Evolutionary conservation across 1,140 invertebrate genomes (phyloP).

Genomic region (Meloidogyne exigua): DNA sequence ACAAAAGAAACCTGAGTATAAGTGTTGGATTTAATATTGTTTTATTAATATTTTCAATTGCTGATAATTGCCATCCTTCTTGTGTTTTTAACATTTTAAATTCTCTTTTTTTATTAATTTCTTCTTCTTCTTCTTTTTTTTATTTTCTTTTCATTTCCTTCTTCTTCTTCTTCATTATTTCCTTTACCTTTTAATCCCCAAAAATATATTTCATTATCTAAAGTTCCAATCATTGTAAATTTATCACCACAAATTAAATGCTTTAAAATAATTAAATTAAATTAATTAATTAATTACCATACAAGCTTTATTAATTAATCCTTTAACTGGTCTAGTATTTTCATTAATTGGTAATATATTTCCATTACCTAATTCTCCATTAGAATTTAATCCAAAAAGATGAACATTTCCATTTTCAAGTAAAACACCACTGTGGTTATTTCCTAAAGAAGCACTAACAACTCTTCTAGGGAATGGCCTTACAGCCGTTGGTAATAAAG

Average conservation of each 20-base stretch:
- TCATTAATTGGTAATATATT: slow-evolving; percentile 63
- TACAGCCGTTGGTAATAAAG: slow-evolving; percentile 65
- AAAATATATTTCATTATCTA: slow-evolving; percentile 73
- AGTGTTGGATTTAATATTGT: background rate
- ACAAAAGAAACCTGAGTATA: background rate
- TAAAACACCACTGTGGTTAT: slow-evolving; percentile 61
- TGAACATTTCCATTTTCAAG: slow-evolving; percentile 72
- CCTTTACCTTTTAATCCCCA: slow-evolving; percentile 70
- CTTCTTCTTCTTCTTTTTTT: background rate
- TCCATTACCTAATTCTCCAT: slow-evolving; percentile 70
- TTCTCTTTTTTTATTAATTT: background rate
- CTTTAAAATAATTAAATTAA: slow-evolving; percentile 60
- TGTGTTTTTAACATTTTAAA: slow-evolving; percentile 8
- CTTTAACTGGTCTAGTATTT: slow-evolving; percentile 68
- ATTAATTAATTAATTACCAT: slow-evolving; percentile 63
- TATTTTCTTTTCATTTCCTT: slow-evolving; percentile 6
- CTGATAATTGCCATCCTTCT: background rate
- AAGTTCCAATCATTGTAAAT: slow-evolving; percentile 71
- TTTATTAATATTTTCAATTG: background rate
- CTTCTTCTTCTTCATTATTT: background rate
- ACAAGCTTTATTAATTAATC: slow-evolving; percentile 68
- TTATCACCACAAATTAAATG: slow-evolving; percentile 71
- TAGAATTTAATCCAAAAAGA: slow-evolving; percentile 71
- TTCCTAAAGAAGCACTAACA: slow-evolving; percentile 54
- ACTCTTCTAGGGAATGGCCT: slow-evolving; percentile 63